Conservation (phyloP, 2,113 vertebrate species). For the Motacilla tschutschensis region DNA sequence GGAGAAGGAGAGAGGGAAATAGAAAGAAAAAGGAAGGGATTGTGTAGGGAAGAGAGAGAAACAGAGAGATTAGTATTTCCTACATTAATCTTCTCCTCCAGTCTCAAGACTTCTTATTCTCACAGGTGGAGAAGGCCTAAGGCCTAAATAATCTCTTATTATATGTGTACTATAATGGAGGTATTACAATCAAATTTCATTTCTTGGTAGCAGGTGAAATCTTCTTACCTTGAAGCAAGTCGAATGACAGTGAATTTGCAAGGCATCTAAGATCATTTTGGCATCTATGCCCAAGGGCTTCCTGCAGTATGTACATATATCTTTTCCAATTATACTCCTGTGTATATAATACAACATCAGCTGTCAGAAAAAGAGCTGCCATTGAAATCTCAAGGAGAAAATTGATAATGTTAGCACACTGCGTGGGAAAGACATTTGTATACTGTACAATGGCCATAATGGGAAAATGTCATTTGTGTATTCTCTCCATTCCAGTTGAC, state of each 20-base stretch:
- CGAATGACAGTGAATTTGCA: slow-evolving; percentile 91
- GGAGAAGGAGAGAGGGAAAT: not conserved
- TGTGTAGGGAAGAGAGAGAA: not conserved
- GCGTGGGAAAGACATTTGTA: not conserved
- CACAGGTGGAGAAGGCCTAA: not conserved
- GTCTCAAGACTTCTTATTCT: not conserved
- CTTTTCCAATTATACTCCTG: slow-evolving; percentile 86
- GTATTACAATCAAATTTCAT: not conserved
- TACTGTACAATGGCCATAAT: not conserved
- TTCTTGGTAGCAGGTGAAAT: slow-evolving; percentile 27
- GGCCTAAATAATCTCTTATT: not conserved
- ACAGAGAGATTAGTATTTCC: not conserved
- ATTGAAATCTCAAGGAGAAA: slow-evolving; percentile 15
- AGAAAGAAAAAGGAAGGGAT: not conserved
- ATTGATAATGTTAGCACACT: not conserved
- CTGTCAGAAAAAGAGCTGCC: slow-evolving; percentile 46
- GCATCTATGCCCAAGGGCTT: slow-evolving; percentile 85
- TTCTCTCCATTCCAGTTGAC: not conserved
- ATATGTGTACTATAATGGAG: not conserved
- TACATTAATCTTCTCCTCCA: not conserved
- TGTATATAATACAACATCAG: slow-evolving; percentile 49
- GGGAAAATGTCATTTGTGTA: not conserved
- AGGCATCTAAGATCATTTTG: slow-evolving; percentile 92
- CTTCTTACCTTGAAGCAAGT: slow-evolving; percentile 90
- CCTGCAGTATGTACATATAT: slow-evolving; percentile 88